Evolutionary conservation across 2,797 vertebrate genomes (phyloP), one percentile per base, ranked within the genome.

Genomic region (Momotus momota): DNA sequence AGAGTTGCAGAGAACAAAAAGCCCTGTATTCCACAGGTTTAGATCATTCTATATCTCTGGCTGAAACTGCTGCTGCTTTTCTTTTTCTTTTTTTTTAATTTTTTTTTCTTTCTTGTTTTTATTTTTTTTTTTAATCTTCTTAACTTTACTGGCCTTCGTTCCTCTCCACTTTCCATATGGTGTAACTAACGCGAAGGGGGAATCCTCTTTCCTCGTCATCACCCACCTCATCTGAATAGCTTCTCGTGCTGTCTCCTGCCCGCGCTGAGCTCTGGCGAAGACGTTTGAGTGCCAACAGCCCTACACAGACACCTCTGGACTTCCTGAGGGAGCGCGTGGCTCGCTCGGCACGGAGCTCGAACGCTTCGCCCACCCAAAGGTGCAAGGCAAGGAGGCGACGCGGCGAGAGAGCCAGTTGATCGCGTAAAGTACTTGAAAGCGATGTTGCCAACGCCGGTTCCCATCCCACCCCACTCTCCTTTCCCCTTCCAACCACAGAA

Each of bases 1-100:
- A 97, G 92, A 95, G 96, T 97, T 98, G 96, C 98, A 98, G 97
- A 97, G 97, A 97, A 95, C 97, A 97, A 96, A 94, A 95, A 97
- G 93, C 93, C 89, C 96, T 96, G 82, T 95, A 81, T 96, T 94
- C 94, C 96, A 95, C 93, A 86, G 51, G 95, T 98, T 95, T 97
- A 71, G 93, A 90, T 96, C 91, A 97, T 96, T 97, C 93, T 91
- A 6, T 96, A 74, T 97, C 87, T 97, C 95, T 96, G 96, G 98
- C 96, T 45, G 96, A 97, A 95, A 95, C 90, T 96, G 94, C 95
- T 97, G 88, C 83, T 92, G 87, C 79, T 85, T 88, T 86, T 61
- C 2, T 66, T 83, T 81, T 58, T 29, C 7, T 27, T 20, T 31
- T 51, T 10, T 6, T 5, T 2, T 0, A 2, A 12, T 40, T 23